phyloP scores from a whole-genome alignment of 2,888 invertebrate species.

The Patella depressa region DNA sequence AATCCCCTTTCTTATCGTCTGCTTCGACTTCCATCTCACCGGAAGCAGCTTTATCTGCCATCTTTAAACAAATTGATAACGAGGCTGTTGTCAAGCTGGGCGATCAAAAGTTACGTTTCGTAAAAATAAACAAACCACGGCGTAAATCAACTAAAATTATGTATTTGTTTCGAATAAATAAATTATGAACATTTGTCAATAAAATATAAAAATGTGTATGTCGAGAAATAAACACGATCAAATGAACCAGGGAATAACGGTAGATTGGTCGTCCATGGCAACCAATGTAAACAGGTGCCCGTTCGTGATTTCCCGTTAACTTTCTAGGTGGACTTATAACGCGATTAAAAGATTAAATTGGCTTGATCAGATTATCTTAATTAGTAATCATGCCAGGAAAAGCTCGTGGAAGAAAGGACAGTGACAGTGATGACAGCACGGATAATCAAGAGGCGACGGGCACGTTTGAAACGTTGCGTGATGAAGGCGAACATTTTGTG shows the following conservation, averaged over 20 bases:
- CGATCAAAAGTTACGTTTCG: not conserved
- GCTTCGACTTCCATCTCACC: constrained; percentile 18
- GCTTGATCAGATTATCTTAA: constrained; percentile 19
- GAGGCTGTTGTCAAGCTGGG: constrained; percentile 18
- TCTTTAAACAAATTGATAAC: constrained; percentile 38
- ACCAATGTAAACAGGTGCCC: constrained; percentile 29
- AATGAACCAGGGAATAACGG: not conserved
- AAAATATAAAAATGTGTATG: not conserved
- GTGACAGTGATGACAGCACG: constrained; percentile 51
- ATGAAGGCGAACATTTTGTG: constrained; percentile 65
- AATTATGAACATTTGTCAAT: not conserved
- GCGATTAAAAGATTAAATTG: not conserved
- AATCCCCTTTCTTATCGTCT: constrained; percentile 25
- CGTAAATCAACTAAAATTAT: not conserved
- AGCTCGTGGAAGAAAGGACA: constrained; percentile 42
- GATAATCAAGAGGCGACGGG: constrained; percentile 50
- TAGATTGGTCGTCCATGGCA: not conserved
- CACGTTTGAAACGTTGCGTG: constrained; percentile 62
- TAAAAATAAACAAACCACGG: not conserved
- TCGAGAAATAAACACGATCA: too few species aligned
- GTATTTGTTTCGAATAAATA: too few species aligned
- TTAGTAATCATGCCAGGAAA: constrained; percentile 39
- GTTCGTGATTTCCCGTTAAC: constrained; percentile 12
- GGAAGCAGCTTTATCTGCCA: constrained; percentile 34
- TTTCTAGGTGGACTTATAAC: not conserved